A percentile compares a stretch with the other conserved stretches of the same genome.
phyloP scores from a whole-genome alignment of 2,888 invertebrate species.

The Cepaea hortensis region DNA sequence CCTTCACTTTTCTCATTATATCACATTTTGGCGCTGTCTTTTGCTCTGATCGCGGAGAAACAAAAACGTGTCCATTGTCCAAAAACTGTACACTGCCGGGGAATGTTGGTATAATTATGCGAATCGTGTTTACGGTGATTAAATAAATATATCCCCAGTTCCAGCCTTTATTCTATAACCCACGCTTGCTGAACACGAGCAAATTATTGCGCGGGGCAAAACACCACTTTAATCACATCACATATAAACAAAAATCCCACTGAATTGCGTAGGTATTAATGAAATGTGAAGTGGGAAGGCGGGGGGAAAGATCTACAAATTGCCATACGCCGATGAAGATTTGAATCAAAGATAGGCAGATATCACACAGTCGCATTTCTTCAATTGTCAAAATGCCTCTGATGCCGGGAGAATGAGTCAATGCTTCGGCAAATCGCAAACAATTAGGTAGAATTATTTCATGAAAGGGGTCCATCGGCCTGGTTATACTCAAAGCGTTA shows the following conservation, averaged over 20 bases:
- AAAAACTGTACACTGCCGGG: no score
- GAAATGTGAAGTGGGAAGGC: neutral
- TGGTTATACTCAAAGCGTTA: neutral
- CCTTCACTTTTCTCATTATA: no score
- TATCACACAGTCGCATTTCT: neutral
- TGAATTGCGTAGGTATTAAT: neutral
- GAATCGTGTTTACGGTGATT: no score
- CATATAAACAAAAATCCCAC: neutral
- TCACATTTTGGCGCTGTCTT: no score
- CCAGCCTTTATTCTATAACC: constrained; percentile 81
- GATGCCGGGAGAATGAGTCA: neutral
- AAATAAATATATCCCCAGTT: no score
- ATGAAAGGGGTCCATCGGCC: neutral
- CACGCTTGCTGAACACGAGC: constrained; percentile 84
- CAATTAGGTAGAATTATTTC: constrained; percentile 33
- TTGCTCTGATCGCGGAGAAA: no score
- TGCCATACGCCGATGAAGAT: constrained; percentile 3
- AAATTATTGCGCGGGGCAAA: neutral
- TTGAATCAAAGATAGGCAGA: neutral
- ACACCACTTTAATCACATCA: neutral
- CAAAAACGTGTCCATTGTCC: no score
- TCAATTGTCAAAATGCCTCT: neutral
- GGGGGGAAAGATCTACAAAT: neutral
- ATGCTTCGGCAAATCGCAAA: constrained; percentile 36
- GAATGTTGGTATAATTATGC: no score